Conservation (phyloP, 2,797 vertebrate genomes). For the Falco biarmicus region DNA sequence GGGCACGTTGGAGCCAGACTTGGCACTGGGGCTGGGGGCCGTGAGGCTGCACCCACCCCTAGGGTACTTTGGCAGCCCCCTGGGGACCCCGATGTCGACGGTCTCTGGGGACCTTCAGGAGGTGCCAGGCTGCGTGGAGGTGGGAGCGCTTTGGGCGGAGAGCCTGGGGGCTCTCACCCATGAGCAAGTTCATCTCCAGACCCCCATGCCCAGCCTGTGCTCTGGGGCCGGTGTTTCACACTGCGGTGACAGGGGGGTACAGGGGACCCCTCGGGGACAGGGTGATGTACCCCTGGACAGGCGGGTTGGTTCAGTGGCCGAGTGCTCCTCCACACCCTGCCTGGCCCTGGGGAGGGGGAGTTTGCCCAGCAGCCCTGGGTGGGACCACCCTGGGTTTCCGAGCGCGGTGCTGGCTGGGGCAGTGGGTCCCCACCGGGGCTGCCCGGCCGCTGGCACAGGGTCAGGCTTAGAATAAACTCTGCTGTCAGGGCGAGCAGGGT, state of each 20-base stretch:
- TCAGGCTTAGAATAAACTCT: constrained; percentile 66
- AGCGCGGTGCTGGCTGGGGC: background rate
- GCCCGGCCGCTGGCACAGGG: background rate
- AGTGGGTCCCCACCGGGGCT: background rate
- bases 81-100: fast-evolving
- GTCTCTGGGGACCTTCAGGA: background rate
- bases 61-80: fast-evolving
- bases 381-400: fast-evolving
- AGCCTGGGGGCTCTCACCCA: background rate
- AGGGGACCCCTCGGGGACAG: background rate
- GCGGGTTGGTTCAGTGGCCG: fast-evolving
- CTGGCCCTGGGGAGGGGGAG: background rate
- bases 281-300: fast-evolving
- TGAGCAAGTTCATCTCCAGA: fast-evolving
- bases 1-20: background rate
- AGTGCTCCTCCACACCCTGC: fast-evolving
- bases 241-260: fast-evolving
- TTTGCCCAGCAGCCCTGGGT: fast-evolving
- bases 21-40: background rate
- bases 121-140: background rate
- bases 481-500: background rate
- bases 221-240: fast-evolving
- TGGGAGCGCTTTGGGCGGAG: background rate
- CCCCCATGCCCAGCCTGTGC: fast-evolving
- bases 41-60: background rate